Base-by-base conservation (phyloP, 2,797 vertebrate genomes). In the Sternotherus odoratus region DNA sequence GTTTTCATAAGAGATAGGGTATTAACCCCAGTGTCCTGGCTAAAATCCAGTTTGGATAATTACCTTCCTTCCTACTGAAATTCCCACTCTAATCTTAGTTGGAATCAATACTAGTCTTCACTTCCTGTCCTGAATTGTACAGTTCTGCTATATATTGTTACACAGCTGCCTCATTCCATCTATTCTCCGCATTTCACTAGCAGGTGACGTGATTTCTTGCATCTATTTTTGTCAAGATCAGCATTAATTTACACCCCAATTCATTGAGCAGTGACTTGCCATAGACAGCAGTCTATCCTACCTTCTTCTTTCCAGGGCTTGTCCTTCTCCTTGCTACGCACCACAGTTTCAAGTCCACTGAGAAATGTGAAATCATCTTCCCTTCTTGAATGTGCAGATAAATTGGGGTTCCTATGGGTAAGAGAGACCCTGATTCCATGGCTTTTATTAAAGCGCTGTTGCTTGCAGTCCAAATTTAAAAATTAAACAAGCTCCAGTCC, bases 71-170 rank as follows among this genome's bases (percentile, higher is more conserved):
- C 10, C 56, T 5, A 3, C 2, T 49, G 72, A 10, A 4, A 23
- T 43, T 33, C 1, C 17, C 36, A n/a, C 60, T 63, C 15, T 9
- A 26, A 1, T 23, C 1, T 0, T 11, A 28, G 57, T 1, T 85
- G 79, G 54, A 80, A 39, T 36, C 39, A 26, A 23, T 75, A 30
- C 53, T 21, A 1, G 43, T 39, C 28, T 5, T 86, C 49, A 0
- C 16, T 12, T 36, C 12, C 39, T 50, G 30, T 50, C 33, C 53
- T 39, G 23, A 1, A 0, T 81, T 39, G 33, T 83, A 53, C 72
- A 80, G 79, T 53, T 51, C 89, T 46, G 13, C 13, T 10, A 46
- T 75, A 6, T 15, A 10, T 11, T 36, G 48, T 57, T n/a, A 1
- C 0, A 1, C 9, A 5, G 17, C 16, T 60, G 46, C 28, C 4